Evolutionary conservation across 2,113 vertebrate genomes (phyloP), one percentile per base, ranked within the genome.

Genomic region (Syrrhaptes paradoxus): DNA sequence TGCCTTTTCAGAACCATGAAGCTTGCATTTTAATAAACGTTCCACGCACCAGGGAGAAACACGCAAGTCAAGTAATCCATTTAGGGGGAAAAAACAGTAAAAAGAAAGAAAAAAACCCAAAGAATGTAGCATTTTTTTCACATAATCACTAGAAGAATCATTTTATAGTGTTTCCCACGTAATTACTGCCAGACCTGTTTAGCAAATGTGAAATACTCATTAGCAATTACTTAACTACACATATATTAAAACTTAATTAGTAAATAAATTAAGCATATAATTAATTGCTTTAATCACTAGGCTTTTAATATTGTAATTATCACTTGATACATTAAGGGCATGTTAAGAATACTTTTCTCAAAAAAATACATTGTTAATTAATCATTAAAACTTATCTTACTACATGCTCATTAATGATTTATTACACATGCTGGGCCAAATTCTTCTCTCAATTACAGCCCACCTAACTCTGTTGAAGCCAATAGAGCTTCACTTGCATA

Each of bases 301-400:
- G 93, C 91, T 98, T 95, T 98, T 98, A 97, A 97, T 98, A 97
- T 96, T 97, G 87, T 93, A 97, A 95, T 97, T 98, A 97, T 97
- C 91, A 86, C 90, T 95, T 96, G 96, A 95, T 97, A 91, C 90
- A 96, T 98, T 97, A 98, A 97, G 95, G 95, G 94, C 97, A 97
- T 97, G 96, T 97, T 96, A 96, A 97, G 97, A 97, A 97, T 98
- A 98, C 95, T 96, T 98, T 98, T 95, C 94, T 95, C 79, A 85
- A 93, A 98, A 98, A 98, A 98, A 97, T 97, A 97, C 94, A 97
- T 95, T 85, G 98, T 97, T 98, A 98, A 98, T 98, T 98, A 98
- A 98, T 98, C 98, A 98, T 98, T 98, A 97, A 98, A 98, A 97
- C 96, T 97, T 97, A 92, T 97, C 97, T 98, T 97, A 97, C 97